Base-by-base conservation (phyloP, 2,888 invertebrate species). In the Melolontha melolontha region DNA sequence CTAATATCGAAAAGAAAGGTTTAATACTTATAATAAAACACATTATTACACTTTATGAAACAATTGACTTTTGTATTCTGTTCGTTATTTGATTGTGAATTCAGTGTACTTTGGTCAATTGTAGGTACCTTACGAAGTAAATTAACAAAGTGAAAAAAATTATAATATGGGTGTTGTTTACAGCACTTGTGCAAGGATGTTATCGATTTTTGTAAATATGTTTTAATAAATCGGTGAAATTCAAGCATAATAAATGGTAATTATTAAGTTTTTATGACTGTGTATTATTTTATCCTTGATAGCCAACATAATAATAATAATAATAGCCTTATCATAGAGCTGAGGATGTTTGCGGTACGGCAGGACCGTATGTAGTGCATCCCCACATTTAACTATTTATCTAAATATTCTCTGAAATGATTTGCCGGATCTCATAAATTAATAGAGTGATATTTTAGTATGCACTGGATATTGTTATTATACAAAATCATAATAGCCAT, bases 161-260 rank as follows among this genome's bases (percentile, higher is more conserved):
- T 51, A 65, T 44, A 39, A 50, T 57, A 59, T 66, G 41, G 29
- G 59, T 66, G 66, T 66, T 66, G 59, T 66, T 50, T 50, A 49
- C 66, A 57, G 66, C 66, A 66, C 66, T 66, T 66, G 66, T 51
- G 66, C 66, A 59, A 59, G 66, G 50, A 59, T 49, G 57, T 59
- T 59, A 59, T 66, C 66, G 66, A 59, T 66, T 59, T 62, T 69
- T 69, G 69, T 69, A 69, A 55, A 69, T 69, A 69, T 66, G 66
- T 68, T 68, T 52, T 66, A 34, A 65, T 54, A 47, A 68, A 65
- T 66, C 65, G 65, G 62, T 65, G 62, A 66, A 64, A 69, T 62
- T 66, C 55, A 68, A 70, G 67, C 68, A 71, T 72, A 72, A 72
- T 72, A 72, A 72, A 72, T 70, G 72, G 72, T 72, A 72, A 71